These are phyloP conservation scores for Pseudochaenichthys georgianus DNA, from an alignment of 2,797 vertebrate species.

Conservation along the genomic window DNA sequence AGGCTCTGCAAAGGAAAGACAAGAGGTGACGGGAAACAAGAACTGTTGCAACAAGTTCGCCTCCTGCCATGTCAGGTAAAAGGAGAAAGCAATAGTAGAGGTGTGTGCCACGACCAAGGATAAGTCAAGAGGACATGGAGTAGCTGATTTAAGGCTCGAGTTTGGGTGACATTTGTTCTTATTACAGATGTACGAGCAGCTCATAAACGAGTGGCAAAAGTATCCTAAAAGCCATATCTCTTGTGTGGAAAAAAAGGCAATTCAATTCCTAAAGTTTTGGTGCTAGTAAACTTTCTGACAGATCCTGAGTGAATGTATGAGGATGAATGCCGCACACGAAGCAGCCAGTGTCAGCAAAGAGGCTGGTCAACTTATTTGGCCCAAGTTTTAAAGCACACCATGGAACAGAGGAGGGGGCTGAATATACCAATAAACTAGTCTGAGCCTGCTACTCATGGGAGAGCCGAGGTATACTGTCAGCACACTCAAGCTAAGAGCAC, in stretches of 20 bases:
- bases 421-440: slow-evolving; percentile 57
- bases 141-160: slow-evolving; percentile 45
- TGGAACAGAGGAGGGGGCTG: slow-evolving; percentile 39
- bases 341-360: slow-evolving; percentile 50
- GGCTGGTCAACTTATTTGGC: slow-evolving; percentile 55
- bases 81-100: slow-evolving; percentile 33
- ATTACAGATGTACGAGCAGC: slow-evolving; percentile 42
- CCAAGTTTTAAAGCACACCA: slow-evolving; percentile 57
- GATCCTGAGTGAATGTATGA: slow-evolving; percentile 52
- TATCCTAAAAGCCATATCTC: slow-evolving; percentile 32
- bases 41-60: slow-evolving; percentile 54
- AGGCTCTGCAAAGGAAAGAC: not conserved
- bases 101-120: slow-evolving; percentile 51
- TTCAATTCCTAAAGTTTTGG: slow-evolving; percentile 49
- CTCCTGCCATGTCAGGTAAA: slow-evolving; percentile 32
- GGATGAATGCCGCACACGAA: slow-evolving; percentile 54
- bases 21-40: slow-evolving; percentile 17
- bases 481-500: slow-evolving; percentile 39
- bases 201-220: slow-evolving; percentile 26
- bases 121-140: slow-evolving; percentile 46
- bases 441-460: slow-evolving; percentile 39
- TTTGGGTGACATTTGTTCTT: slow-evolving; percentile 58
- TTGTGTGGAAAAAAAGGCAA: slow-evolving; percentile 10
- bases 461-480: slow-evolving; percentile 36
- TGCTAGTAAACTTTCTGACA: slow-evolving; percentile 57